Conservation (phyloP, 2,113 vertebrate genomes). For the Datnioides undecimradiatus region DNA sequence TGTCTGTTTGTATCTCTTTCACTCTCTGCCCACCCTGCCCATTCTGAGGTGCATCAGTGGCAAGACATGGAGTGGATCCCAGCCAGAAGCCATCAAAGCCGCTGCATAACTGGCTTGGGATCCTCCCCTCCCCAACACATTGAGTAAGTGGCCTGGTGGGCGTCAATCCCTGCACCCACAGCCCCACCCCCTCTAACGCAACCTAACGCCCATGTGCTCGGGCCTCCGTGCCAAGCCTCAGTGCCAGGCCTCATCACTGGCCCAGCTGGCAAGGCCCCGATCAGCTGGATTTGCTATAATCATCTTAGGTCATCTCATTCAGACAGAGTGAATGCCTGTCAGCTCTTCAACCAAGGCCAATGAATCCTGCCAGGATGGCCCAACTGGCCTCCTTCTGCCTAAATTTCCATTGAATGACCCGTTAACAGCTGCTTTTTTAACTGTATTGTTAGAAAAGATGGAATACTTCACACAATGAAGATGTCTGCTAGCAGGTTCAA, state of each 20-base stretch:
- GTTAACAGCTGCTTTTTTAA: constrained; percentile 25
- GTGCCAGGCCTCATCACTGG: constrained; percentile 65
- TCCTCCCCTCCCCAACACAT: constrained; percentile 23
- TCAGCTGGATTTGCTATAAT: constrained; percentile 80
- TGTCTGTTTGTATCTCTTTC: constrained; percentile 57
- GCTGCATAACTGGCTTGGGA: constrained; percentile 58
- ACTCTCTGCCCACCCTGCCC: constrained; percentile 31
- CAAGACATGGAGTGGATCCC: constrained; percentile 49
- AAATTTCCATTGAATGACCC: constrained; percentile 28
- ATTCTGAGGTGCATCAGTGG: constrained; percentile 38
- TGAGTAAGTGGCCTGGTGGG: constrained; percentile 31
- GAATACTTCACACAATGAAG: constrained; percentile 17
- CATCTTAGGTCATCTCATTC: constrained; percentile 76
- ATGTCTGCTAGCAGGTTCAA: constrained; percentile 18
- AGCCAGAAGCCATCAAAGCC: constrained; percentile 57
- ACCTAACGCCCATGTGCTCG: constrained; percentile 37
- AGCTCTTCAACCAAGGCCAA: constrained; percentile 54
- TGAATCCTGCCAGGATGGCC: constrained; percentile 20
- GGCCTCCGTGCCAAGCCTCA: constrained; percentile 65
- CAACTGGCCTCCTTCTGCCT: constrained; percentile 19
- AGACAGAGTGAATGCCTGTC: constrained; percentile 55
- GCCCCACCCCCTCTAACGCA: neutral
- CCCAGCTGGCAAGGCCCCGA: constrained; percentile 72
- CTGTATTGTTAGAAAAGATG: constrained; percentile 11
- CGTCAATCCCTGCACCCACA: constrained; percentile 29